phyloP scores from a whole-genome alignment of 2,113 vertebrate species.

The Paraplagusia blochii region DNA sequence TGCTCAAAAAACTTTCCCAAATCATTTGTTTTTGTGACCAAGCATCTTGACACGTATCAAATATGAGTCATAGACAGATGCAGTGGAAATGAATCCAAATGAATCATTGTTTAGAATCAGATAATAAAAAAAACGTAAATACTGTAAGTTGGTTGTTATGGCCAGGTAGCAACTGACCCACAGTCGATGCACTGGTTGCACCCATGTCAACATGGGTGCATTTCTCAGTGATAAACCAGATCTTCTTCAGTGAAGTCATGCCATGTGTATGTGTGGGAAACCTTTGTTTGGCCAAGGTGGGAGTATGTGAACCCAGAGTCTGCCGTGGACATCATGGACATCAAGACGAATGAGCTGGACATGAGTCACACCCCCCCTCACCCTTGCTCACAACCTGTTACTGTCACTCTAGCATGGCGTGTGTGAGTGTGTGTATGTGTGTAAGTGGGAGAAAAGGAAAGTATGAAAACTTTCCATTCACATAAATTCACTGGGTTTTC shows the following conservation, averaged over 20 bases:
- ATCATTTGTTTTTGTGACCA: no score
- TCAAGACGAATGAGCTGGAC: slow-evolving; percentile 61
- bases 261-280: not conserved
- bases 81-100: no score
- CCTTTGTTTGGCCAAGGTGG: slow-evolving; percentile 20
- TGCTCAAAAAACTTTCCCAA: no score
- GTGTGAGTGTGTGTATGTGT: slow-evolving; percentile 24
- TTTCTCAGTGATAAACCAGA: not conserved
- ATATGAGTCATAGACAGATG: no score
- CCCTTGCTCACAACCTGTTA: slow-evolving; percentile 77
- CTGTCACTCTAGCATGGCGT: slow-evolving; percentile 71
- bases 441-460: slow-evolving; percentile 5
- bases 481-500: not conserved
- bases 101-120: no score
- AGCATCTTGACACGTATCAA: no score
- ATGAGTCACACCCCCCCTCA: slow-evolving; percentile 65
- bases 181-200: no score
- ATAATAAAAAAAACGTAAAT: no score
- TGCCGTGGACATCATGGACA: slow-evolving; percentile 42
- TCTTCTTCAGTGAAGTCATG: not conserved
- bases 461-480: not conserved
- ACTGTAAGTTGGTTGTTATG: no score
- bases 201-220: no score
- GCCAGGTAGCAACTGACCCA: no score
- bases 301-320: slow-evolving; percentile 26